Percentiles rank a stretch among this genome's conserved stretches.
These are phyloP conservation scores for Saccostrea glomerata DNA, from an alignment of 1,140 invertebrate species.

Conservation along the genomic window DNA sequence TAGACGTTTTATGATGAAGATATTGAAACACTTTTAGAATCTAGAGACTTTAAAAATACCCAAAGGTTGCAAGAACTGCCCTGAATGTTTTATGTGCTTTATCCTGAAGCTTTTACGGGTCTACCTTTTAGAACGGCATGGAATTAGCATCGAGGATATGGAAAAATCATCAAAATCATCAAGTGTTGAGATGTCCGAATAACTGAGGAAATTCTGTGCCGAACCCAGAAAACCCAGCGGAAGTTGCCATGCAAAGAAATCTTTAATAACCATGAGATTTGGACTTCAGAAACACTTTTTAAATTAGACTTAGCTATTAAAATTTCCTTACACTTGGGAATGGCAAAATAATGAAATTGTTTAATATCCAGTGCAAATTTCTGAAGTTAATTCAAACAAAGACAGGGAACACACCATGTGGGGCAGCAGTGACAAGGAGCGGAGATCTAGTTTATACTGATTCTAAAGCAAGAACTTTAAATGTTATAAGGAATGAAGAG, in stretches of 20 bases:
- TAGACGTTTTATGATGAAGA: no score
- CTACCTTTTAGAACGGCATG: no score
- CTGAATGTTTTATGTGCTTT: no score
- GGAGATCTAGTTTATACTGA: not conserved
- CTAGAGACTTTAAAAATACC: no score
- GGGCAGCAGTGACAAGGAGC: not conserved
- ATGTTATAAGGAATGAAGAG: not conserved
- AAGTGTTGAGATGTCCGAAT: no score
- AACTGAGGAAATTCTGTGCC: constrained; percentile 34
- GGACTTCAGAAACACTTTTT: constrained; percentile 46
- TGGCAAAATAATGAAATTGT: not conserved
- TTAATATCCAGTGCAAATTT: not conserved
- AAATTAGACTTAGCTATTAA: no score
- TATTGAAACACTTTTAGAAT: no score
- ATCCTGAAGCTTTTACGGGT: no score
- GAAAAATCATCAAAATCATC: no score
- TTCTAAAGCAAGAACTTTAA: not conserved
- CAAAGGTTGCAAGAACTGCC: no score
- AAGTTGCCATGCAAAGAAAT: not conserved
- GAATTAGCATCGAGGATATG: no score
- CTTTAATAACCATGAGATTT: constrained; percentile 31
- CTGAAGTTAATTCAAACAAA: not conserved
- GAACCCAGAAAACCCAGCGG: constrained; percentile 35
- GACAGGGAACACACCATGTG: not conserved
- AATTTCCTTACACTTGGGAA: no score